Percentiles rank a stretch among this genome's conserved stretches.
Evolutionary conservation across 2,797 vertebrate species (phyloP).

Genomic region (Poeciliopsis infans): DNA sequence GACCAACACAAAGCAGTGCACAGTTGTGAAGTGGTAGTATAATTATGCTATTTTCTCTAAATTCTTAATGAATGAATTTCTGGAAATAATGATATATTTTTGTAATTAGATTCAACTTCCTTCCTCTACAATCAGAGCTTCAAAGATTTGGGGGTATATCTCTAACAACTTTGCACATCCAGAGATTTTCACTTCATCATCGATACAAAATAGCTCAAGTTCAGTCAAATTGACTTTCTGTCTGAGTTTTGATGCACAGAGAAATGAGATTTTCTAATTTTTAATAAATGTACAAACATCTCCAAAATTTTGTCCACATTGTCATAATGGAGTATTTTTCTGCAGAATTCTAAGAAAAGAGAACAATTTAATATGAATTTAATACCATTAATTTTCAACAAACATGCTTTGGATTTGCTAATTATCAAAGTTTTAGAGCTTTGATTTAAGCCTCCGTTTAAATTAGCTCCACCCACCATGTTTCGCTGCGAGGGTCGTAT

Average conservation of each 20-base stretch:
- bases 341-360: too few species aligned
- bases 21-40: background rate
- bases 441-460: too few species aligned
- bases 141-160: background rate
- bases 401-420: background rate
- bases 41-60: background rate
- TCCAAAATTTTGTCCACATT: too few species aligned
- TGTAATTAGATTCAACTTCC: background rate
- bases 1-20: background rate
- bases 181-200: background rate
- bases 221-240: background rate
- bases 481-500: background rate
- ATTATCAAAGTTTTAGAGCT: too few species aligned
- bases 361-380: too few species aligned
- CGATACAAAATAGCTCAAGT: background rate
- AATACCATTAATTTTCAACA: background rate
- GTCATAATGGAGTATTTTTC: too few species aligned
- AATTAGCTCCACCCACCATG: background rate
- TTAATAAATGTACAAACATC: too few species aligned
- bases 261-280: too few species aligned
- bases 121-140: background rate
- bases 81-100: background rate
- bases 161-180: background rate
- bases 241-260: background rate
- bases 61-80: background rate